Conservation (phyloP, 2,888 invertebrate species). For the Clistopyga incitator region DNA sequence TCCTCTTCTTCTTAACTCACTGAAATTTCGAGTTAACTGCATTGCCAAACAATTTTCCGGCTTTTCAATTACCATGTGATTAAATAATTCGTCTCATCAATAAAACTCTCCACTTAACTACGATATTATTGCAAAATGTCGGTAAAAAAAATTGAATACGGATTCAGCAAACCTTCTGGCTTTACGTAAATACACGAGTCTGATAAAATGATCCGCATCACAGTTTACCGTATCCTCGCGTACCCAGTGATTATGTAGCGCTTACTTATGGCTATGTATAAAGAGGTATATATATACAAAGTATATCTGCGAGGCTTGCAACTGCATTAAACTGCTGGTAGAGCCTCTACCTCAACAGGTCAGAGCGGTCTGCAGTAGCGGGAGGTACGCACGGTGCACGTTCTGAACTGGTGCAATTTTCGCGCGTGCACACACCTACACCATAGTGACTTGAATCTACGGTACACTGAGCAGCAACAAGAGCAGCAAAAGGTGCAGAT, state of each 20-base stretch:
- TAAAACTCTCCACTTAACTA: no score
- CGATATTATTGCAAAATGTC: neutral
- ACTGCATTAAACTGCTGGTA: slow-evolving; percentile 11
- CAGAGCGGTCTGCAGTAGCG: slow-evolving; percentile 23
- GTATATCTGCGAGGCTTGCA: slow-evolving; percentile 23
- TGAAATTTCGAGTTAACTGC: no score
- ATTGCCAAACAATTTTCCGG: no score
- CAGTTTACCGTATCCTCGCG: neutral
- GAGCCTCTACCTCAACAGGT: slow-evolving; percentile 4
- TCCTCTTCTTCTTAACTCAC: no score
- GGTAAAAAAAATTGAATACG: neutral
- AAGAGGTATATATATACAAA: neutral
- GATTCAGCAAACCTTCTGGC: no score
- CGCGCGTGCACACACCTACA: slow-evolving; percentile 19
- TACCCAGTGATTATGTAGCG: neutral
- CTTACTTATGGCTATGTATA: slow-evolving; percentile 4
- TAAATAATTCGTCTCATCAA: no score
- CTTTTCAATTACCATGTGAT: no score
- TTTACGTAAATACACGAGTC: neutral
- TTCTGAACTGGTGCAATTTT: slow-evolving; percentile 50
- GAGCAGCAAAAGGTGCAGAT: slow-evolving; percentile 43
- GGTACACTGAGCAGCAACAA: slow-evolving; percentile 25
- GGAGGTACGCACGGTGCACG: slow-evolving; percentile 35
- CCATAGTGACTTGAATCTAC: neutral
- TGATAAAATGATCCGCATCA: neutral